phyloP scores from a whole-genome alignment of 2,888 invertebrate genomes.

The Euclidia mi region DNA sequence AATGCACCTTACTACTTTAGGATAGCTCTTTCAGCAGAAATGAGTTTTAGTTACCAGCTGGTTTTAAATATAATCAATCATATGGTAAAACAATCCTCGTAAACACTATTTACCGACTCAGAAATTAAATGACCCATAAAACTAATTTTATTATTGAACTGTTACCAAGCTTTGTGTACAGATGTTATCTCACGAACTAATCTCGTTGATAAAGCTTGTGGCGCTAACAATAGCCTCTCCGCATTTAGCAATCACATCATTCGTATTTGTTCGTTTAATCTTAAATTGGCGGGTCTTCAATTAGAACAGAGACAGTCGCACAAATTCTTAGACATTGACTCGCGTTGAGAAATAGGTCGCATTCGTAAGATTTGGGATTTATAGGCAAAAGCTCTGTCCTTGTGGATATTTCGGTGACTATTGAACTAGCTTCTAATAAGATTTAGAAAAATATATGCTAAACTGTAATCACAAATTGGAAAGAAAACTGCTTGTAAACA shows the following conservation, averaged over 20 bases:
- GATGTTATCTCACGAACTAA: slow-evolving; percentile 1
- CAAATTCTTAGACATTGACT: slow-evolving; percentile 65
- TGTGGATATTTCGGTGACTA: slow-evolving; percentile 7
- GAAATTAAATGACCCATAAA: not conserved
- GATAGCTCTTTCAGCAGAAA: too few relatives aligned
- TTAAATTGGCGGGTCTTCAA: slow-evolving; percentile 62
- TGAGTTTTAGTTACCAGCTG: too few relatives aligned
- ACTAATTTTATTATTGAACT: not conserved
- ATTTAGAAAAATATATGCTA: not conserved
- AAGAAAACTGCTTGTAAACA: too few relatives aligned
- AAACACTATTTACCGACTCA: too few relatives aligned
- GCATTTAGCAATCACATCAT: slow-evolving; percentile 58
- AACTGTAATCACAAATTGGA: too few relatives aligned
- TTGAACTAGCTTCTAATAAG: slow-evolving; percentile 3
- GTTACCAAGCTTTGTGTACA: not conserved
- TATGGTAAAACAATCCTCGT: too few relatives aligned
- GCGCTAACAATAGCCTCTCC: slow-evolving; percentile 38
- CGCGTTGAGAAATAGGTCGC: slow-evolving; percentile 50
- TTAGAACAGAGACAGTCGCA: slow-evolving; percentile 51
- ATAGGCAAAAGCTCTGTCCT: slow-evolving; percentile 14
- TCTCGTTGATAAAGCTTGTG: slow-evolving; percentile 23
- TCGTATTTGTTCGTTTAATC: slow-evolving; percentile 48
- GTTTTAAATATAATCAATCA: too few relatives aligned
- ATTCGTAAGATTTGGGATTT: slow-evolving; percentile 20
- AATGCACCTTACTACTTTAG: too few relatives aligned